A percentile compares a stretch with the other conserved stretches of the same genome.
phyloP scores from a whole-genome alignment of 2,797 vertebrate species.

The Periophthalmus magnuspinnatus region DNA sequence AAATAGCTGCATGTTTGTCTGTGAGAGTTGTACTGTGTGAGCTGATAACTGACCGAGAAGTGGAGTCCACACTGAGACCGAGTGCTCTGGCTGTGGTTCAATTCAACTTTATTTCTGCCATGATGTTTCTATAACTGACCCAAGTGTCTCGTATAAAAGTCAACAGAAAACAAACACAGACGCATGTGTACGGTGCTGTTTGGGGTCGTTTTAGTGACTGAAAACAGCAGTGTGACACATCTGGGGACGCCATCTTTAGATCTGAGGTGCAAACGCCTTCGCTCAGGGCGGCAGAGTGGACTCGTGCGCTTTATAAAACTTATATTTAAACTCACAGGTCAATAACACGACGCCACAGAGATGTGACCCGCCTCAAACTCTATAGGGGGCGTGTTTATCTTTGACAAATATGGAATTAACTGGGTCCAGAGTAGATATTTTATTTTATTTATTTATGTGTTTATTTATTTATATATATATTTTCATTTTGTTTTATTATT shows the following conservation, averaged over 20 bases:
- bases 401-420: too few relatives aligned
- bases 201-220: constrained; percentile 16
- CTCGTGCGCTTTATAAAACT: neutral
- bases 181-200: neutral
- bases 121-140: too few relatives aligned
- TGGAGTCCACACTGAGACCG: constrained; percentile 32
- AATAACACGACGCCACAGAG: constrained; percentile 39
- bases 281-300: constrained; percentile 11
- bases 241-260: too few relatives aligned
- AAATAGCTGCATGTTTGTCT: constrained; percentile 70
- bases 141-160: too few relatives aligned
- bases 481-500: too few relatives aligned
- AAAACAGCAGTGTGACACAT: neutral
- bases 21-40: constrained; percentile 58
- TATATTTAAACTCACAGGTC: constrained; percentile 5
- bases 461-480: too few relatives aligned
- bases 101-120: too few relatives aligned
- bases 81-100: constrained; percentile 20
- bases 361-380: constrained; percentile 34
- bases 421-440: too few relatives aligned
- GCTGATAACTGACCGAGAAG: constrained; percentile 59
- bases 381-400: too few relatives aligned
- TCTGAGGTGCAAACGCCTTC: too few relatives aligned
- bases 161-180: too few relatives aligned
- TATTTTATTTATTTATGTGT: too few relatives aligned